Evolutionary conservation across 2,113 vertebrate genomes (phyloP).

Genomic region (Stictonetta naevosa): DNA sequence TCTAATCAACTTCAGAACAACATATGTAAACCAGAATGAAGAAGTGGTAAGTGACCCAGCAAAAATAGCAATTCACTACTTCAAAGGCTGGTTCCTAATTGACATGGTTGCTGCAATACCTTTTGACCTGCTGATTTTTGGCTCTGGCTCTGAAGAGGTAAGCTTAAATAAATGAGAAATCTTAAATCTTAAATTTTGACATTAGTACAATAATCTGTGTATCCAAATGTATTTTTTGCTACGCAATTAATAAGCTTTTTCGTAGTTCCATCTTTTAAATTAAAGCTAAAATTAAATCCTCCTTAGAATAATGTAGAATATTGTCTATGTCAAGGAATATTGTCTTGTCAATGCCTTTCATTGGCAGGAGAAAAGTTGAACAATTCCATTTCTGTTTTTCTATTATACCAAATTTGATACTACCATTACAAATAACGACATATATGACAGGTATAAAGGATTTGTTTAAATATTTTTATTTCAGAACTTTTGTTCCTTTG

Average conservation of each 20-base stretch:
- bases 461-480: neutral
- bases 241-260: neutral
- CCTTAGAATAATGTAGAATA: neutral
- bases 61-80: conserved; percentile 99
- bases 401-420: neutral
- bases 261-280: neutral
- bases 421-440: neutral
- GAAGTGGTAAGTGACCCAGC: conserved; percentile 98
- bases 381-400: neutral
- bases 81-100: conserved; percentile 99
- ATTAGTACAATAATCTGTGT: neutral
- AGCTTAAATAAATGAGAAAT: conserved; percentile 58
- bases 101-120: conserved; percentile 99
- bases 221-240: neutral
- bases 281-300: neutral
- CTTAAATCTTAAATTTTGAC: neutral
- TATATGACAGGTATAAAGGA: neutral
- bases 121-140: conserved; percentile 99
- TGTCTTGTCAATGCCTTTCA: neutral
- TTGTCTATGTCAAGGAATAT: neutral
- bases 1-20: conserved; percentile 99
- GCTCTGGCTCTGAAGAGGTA: conserved; percentile 99
- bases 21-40: conserved; percentile 97
- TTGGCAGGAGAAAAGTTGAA: neutral
- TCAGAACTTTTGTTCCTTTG: neutral